Conservation (phyloP, 2,113 vertebrate species). For the Lepus europaeus region DNA sequence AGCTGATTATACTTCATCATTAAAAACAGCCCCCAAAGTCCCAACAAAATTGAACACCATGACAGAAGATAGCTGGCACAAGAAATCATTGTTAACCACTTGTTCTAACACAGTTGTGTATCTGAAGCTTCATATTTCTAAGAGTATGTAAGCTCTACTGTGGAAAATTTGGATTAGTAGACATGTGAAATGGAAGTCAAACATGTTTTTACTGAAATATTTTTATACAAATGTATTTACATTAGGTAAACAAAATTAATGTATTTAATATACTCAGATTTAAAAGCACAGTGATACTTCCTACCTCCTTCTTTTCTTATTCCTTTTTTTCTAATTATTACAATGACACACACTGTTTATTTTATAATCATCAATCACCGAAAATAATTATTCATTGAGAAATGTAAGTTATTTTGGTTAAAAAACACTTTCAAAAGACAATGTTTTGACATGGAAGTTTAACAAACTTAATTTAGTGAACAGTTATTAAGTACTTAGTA, state of each 20-base stretch:
- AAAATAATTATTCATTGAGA: neutral
- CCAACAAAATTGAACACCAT: neutral
- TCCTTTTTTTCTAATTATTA: no score
- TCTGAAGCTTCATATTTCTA: neutral
- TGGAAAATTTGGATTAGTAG: neutral
- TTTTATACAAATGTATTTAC: no score
- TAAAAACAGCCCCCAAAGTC: neutral
- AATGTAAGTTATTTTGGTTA: neutral
- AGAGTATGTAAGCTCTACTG: neutral
- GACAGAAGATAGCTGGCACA: neutral
- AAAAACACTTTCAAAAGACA: slow-evolving; percentile 4
- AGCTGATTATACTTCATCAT: slow-evolving; percentile 22
- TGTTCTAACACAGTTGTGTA: neutral
- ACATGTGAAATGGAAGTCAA: neutral
- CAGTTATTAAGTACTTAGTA: neutral
- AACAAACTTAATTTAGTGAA: slow-evolving; percentile 7
- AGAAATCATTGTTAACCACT: neutral
- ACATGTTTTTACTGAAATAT: neutral
- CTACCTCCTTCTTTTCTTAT: no score
- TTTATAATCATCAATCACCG: no score
- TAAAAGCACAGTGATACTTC: no score
- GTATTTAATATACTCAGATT: no score
- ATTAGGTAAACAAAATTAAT: no score
- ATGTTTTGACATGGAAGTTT: neutral
- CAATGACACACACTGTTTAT: no score